Evolutionary conservation across 2,113 vertebrate species (phyloP).

Genomic region (Miniopterus natalensis): DNA sequence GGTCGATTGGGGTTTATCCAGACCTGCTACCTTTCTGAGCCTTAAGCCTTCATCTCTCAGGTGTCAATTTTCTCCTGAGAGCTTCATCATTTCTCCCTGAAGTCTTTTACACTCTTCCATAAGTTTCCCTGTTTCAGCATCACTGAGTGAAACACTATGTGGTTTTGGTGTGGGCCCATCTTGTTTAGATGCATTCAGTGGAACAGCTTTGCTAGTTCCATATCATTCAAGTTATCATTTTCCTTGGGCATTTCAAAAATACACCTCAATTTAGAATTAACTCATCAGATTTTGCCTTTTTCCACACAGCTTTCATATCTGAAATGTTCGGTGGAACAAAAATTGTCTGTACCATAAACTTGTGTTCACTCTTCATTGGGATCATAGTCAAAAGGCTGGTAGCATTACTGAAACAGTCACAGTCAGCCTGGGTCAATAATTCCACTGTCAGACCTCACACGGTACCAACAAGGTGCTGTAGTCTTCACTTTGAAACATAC

Average conservation of each 20-base stretch:
- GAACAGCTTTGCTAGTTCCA: constrained; percentile 91
- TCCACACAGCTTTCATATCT: neutral
- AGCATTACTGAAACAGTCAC: neutral
- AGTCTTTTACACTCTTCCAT: constrained; percentile 97
- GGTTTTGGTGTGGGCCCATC: constrained; percentile 91
- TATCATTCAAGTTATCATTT: constrained; percentile 89
- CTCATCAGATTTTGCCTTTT: neutral
- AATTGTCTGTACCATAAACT: neutral
- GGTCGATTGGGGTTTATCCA: constrained; percentile 93
- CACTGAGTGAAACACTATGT: constrained; percentile 88
- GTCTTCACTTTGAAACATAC: neutral
- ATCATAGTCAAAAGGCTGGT: neutral
- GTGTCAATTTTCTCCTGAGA: constrained; percentile 95
- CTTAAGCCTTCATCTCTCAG: constrained; percentile 95
- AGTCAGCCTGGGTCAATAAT: neutral
- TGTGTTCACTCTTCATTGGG: neutral
- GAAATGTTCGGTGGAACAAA: neutral
- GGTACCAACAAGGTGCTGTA: neutral
- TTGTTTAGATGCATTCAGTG: constrained; percentile 91
- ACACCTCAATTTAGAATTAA: neutral
- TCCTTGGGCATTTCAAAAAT: neutral
- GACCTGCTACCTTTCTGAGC: constrained; percentile 94
- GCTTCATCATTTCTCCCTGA: constrained; percentile 93
- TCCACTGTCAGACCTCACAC: neutral
- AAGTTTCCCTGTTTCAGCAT: constrained; percentile 94